Conservation (phyloP, 2,888 invertebrate genomes). For the Epinotia demarniana region DNA sequence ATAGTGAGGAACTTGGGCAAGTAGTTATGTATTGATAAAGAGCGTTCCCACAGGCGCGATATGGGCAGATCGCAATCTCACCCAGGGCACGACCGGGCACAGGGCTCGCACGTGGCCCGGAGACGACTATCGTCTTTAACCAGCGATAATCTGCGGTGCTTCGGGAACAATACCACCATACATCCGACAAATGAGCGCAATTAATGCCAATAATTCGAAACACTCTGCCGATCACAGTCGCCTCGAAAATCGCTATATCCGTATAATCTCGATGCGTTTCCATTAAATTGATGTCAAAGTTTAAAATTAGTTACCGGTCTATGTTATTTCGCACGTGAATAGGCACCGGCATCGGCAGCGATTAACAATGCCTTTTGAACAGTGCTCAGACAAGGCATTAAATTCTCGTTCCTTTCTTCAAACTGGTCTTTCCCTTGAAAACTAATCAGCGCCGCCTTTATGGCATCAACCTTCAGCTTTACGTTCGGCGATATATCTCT, state of each 20-base stretch:
- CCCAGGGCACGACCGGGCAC: constrained; percentile 72
- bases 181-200: constrained; percentile 71
- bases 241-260: constrained; percentile 28
- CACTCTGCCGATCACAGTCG: constrained; percentile 45
- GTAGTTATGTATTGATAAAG: constrained; percentile 42
- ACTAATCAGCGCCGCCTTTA: constrained; percentile 79
- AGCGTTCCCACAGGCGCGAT: constrained; percentile 69
- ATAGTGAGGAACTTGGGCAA: constrained; percentile 15
- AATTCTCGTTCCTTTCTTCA: constrained; percentile 70
- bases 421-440: constrained; percentile 76
- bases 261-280: constrained; percentile 33
- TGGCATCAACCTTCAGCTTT: constrained; percentile 65
- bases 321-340: constrained; percentile 44
- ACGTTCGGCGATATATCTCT: constrained; percentile 72
- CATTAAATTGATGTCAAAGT: constrained; percentile 49
- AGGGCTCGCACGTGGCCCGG: constrained; percentile 69
- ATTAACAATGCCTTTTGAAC: constrained; percentile 46
- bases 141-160: constrained; percentile 69
- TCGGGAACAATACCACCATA: constrained; percentile 72
- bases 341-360: constrained; percentile 35
- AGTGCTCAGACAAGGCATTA: constrained; percentile 64
- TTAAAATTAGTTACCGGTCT: constrained; percentile 49
- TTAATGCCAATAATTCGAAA: constrained; percentile 69
- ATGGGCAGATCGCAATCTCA: constrained; percentile 70
- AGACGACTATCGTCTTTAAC: constrained; percentile 70